These are phyloP conservation scores for Apaloderma vittatum DNA, from an alignment of 2,113 vertebrate species.

Conservation along the genomic window DNA sequence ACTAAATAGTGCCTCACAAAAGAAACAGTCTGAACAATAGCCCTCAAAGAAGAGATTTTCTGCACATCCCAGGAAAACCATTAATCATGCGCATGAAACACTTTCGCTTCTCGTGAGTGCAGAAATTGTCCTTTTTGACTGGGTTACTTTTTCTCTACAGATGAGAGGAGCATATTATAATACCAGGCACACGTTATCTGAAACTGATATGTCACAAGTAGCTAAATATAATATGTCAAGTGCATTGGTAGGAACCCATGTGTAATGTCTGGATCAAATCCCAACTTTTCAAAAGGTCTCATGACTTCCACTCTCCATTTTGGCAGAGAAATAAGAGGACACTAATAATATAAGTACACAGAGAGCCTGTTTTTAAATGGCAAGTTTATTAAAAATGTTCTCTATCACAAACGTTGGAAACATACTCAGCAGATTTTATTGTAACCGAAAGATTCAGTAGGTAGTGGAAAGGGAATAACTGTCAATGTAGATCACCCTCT, in stretches of 20 bases:
- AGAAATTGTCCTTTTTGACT: not conserved
- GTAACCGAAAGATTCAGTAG: constrained; percentile 30
- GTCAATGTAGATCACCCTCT: not conserved
- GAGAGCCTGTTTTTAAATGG: constrained; percentile 31
- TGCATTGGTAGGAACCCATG: not conserved
- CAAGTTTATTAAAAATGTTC: constrained; percentile 73
- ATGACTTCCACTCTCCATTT: not conserved
- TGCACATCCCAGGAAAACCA: not conserved
- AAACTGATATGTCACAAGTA: constrained; percentile 1
- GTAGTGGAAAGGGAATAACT: not conserved
- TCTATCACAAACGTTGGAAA: constrained; percentile 63
- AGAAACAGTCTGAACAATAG: not conserved
- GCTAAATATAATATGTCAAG: not conserved
- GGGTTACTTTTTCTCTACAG: not conserved
- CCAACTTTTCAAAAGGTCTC: not conserved
- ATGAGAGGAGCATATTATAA: not conserved
- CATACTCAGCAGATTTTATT: constrained; percentile 36
- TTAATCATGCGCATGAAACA: not conserved
- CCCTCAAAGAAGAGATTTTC: not conserved
- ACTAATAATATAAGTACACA: not conserved
- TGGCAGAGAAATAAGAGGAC: not conserved
- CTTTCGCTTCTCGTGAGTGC: not conserved
- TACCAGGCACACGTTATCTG: not conserved
- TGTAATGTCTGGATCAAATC: not conserved
- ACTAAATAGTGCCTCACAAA: not conserved